These are phyloP conservation scores for Chlamydotis undulata DNA, from an alignment of 2,113 vertebrate species.

Conservation along the genomic window DNA sequence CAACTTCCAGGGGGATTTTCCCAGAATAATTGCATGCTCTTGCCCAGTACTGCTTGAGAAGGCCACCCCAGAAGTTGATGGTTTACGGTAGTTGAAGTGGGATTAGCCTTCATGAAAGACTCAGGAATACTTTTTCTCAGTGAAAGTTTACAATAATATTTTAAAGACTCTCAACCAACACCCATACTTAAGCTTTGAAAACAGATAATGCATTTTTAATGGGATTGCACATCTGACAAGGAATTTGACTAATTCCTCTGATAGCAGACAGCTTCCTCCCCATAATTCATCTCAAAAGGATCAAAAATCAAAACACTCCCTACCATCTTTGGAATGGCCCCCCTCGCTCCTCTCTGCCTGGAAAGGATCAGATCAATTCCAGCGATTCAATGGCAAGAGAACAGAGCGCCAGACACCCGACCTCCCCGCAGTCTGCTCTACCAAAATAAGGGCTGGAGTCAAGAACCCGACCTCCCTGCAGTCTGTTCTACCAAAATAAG, in stretches of 20 bases:
- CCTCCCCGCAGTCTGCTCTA: background rate
- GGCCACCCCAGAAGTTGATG: conserved; percentile 62
- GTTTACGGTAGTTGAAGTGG: conserved; percentile 60
- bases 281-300: conserved; percentile 64
- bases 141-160: conserved; percentile 78
- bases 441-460: background rate
- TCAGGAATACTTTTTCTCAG: conserved; percentile 63
- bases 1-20: conserved; percentile 42
- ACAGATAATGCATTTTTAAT: conserved; percentile 76
- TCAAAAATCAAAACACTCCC: conserved; percentile 51
- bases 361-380: conserved; percentile 53
- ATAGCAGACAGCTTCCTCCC: conserved; percentile 71
- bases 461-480: background rate
- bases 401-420: background rate
- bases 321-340: conserved; percentile 41
- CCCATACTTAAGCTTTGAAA: conserved; percentile 72
- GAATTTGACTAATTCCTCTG: conserved; percentile 75
- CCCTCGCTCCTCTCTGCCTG: background rate
- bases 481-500: too few relatives aligned
- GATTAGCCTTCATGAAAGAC: conserved; percentile 71
- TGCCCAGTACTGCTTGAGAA: background rate
- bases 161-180: conserved; percentile 71
- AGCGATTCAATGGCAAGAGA: conserved; percentile 4
- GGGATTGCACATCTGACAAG: conserved; percentile 72
- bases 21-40: background rate